phyloP scores from a whole-genome alignment of 1,140 invertebrate species.

The Trinorchestia longiramus region DNA sequence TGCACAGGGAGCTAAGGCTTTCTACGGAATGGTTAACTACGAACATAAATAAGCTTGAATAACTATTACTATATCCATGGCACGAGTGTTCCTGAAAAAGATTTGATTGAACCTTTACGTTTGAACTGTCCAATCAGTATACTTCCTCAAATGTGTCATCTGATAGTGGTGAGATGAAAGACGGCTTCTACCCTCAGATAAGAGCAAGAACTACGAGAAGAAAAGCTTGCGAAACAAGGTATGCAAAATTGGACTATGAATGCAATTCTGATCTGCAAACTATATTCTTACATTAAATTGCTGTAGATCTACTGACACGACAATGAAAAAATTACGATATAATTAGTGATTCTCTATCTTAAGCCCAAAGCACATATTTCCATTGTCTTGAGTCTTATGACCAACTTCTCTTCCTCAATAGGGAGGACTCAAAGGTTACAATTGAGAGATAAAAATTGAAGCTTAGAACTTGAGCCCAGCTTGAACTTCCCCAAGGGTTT shows the following conservation, averaged over 20 bases:
- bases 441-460: background rate
- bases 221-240: background rate
- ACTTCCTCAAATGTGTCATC: background rate
- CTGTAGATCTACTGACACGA: background rate
- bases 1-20: background rate
- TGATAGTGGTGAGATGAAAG: background rate
- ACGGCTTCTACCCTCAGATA: background rate
- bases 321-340: background rate
- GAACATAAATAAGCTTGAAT: background rate
- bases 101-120: background rate
- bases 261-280: background rate
- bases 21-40: background rate
- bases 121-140: background rate
- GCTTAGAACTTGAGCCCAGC: slow-evolving; percentile 71
- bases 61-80: background rate
- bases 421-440: background rate
- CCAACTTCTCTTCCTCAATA: background rate
- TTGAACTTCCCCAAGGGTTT: slow-evolving; percentile 79
- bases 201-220: background rate
- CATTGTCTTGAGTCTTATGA: background rate
- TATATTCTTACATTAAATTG: background rate
- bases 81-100: background rate
- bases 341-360: background rate
- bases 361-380: background rate
- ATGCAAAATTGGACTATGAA: background rate